Base-by-base conservation (phyloP, 2,888 invertebrate species). In the Exocentrus adspersus region DNA sequence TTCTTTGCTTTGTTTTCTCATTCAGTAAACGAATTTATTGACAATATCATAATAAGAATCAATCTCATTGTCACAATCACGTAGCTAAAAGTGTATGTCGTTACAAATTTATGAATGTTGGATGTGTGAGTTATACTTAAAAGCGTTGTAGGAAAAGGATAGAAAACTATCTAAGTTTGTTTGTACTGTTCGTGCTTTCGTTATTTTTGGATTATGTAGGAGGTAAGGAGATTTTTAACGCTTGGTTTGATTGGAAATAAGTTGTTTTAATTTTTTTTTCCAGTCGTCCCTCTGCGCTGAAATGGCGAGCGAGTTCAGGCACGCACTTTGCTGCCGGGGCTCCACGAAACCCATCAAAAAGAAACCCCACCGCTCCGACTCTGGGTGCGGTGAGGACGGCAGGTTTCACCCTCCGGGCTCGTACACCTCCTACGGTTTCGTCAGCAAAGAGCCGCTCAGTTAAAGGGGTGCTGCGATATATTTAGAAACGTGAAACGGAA, bases 221-320 rank as follows among this genome's bases (percentile, higher is more conserved):
- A 85, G 84, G 85, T 85, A 80, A 85, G 85, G 78, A 28, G n/a
- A 10, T 28, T 20, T 24, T 70, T 72, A 70, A 71, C 65, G 66
- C 30, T 43, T 17, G 14, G 37, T 14, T 3, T 10, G 21, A 24
- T 24, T n/a, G n/a, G n/a, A 24, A 24, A 7, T 24, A 24, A 24
- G 24, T 24, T 24, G 24, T 24, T n/a, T n/a, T n/a, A n/a, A n/a
- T n/a, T n/a, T n/a, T n/a, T n/a, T n/a, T n/a, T n/a, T n/a, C 59
- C 85, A 91, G 91, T 88, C 88, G 67, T 89, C 90, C 60, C 85
- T 91, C 74, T 90, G 90, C 82, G 87, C 89, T 73, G 90, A 90
- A 84, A 90, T 91, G 89, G 88, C 89, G 65, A 87, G 88, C 65
- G 91, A 92, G 81, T 85, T 91, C 72, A 87, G 88, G 71, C 89